phyloP scores from a whole-genome alignment of 2,888 invertebrate species.

The Chalcis sispes region DNA sequence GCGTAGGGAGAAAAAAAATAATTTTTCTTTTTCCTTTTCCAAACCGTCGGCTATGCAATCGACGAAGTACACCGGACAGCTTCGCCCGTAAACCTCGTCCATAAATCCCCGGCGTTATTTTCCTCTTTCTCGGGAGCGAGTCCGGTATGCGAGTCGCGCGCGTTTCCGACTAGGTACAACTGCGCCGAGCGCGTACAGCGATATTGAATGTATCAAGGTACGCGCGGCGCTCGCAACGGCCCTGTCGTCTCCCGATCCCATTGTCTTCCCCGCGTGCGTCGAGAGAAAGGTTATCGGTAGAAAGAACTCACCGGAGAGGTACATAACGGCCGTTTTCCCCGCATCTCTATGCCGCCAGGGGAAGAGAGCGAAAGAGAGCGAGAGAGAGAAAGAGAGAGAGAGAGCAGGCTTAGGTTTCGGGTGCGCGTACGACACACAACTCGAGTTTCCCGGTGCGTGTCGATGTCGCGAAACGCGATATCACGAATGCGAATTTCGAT shows the following conservation, averaged over 20 bases:
- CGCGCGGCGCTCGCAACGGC: not conserved
- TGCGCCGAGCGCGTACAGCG: not conserved
- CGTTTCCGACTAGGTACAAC: no score
- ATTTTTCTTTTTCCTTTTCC: constrained; percentile 1
- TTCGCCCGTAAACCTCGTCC: constrained; percentile 10
- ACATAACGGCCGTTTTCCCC: not conserved
- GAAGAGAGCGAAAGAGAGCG: no score
- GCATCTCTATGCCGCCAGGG: not conserved
- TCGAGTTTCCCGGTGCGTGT: constrained; percentile 16
- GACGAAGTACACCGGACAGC: not conserved
- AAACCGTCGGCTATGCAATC: constrained; percentile 17
- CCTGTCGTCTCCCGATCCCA: constrained; percentile 18
- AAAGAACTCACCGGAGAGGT: constrained; percentile 24
- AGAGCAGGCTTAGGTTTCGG: constrained; percentile 28
- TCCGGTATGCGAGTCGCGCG: not conserved
- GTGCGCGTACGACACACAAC: no score
- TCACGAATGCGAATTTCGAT: constrained; percentile 47
- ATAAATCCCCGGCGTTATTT: constrained; percentile 36
- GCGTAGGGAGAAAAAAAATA: not conserved
- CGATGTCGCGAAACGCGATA: constrained; percentile 48
- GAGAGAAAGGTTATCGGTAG: not conserved
- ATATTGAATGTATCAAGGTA: constrained; percentile 34
- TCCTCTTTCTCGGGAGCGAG: not conserved
- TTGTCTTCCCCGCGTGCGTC: not conserved
- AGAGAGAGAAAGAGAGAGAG: no score